Conservation (phyloP, 2,888 invertebrate species). For the Synanthedon andrenaeformis region DNA sequence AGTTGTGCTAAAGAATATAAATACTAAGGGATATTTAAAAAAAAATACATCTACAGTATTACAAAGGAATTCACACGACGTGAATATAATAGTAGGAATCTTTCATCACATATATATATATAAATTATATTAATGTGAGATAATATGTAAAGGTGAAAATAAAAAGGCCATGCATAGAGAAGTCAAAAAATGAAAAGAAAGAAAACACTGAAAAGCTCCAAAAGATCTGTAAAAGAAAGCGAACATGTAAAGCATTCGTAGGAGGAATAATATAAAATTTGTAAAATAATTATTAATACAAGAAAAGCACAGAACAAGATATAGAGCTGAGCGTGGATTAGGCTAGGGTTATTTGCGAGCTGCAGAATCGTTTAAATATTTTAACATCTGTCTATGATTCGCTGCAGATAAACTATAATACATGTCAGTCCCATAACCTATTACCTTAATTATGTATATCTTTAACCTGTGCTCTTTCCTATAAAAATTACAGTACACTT, state of each 20-base stretch:
- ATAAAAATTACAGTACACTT: slow-evolving; percentile 14
- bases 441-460: slow-evolving; percentile 11
- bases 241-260: slow-evolving; percentile 24
- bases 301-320: slow-evolving; percentile 58
- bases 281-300: slow-evolving; percentile 27
- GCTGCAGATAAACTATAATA: slow-evolving; percentile 25
- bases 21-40: too few relatives aligned
- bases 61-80: too few relatives aligned
- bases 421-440: slow-evolving; percentile 39
- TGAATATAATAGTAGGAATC: too few relatives aligned
- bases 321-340: slow-evolving; percentile 62
- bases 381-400: slow-evolving; percentile 26
- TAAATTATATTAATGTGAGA: not conserved
- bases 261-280: slow-evolving; percentile 17
- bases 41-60: too few relatives aligned
- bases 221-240: slow-evolving; percentile 31
- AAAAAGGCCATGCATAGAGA: not conserved
- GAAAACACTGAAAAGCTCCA: slow-evolving; percentile 19
- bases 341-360: slow-evolving; percentile 66
- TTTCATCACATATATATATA: too few relatives aligned
- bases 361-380: slow-evolving; percentile 31
- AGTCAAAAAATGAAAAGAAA: slow-evolving; percentile 6
- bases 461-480: slow-evolving; percentile 44
- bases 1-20: too few relatives aligned
- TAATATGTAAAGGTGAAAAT: not conserved